phyloP scores from a whole-genome alignment of 2,888 invertebrate species.

The Pterobdella sp. region DNA sequence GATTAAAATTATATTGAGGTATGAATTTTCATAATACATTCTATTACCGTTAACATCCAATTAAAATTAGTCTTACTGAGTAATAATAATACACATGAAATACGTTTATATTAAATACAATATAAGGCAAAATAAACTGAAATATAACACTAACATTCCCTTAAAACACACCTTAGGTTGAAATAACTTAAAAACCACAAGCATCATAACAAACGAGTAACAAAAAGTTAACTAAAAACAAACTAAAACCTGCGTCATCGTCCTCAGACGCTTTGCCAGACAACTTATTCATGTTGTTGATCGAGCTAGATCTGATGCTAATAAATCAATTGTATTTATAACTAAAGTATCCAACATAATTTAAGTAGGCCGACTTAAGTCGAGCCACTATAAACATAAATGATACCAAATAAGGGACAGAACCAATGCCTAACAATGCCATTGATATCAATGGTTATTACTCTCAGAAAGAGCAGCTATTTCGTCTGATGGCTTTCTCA shows the following conservation, averaged over 20 bases:
- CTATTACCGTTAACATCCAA: too few species aligned
- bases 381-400: background rate
- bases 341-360: background rate
- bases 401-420: background rate
- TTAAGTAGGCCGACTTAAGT: background rate
- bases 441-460: constrained; percentile 5
- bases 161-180: too few species aligned
- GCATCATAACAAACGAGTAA: background rate
- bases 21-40: too few species aligned
- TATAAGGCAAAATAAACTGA: too few species aligned
- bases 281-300: constrained; percentile 64
- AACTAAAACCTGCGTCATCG: constrained; percentile 4
- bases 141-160: too few species aligned
- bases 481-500: constrained; percentile 27
- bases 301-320: constrained; percentile 77
- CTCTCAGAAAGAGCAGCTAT: constrained; percentile 28
- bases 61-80: too few species aligned
- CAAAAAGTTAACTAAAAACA: background rate
- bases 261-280: background rate
- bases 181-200: background rate
- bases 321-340: constrained; percentile 3
- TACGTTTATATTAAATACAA: too few species aligned
- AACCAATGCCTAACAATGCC: background rate
- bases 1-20: too few species aligned
- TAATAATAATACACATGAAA: too few species aligned